Conservation (phyloP, 2,113 vertebrate species). For the Mus musculus region GRCm39 chr5:69724501-69725000, state of each 20-base stretch:
- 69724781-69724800: neutral
- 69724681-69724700: neutral
- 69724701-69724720: neutral
- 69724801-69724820: neutral
- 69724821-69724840: neutral
- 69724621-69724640: neutral
- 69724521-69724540: conserved; percentile 96
- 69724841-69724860: neutral
- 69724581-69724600: conserved; percentile 97
- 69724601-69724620: conserved; percentile 89
- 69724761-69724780: neutral
- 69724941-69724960: neutral
- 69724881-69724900: neutral
- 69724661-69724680: neutral
- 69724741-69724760: neutral
- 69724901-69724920: neutral
- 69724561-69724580: conserved; percentile 98
- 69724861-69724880: neutral
- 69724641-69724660: neutral
- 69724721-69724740: neutral
- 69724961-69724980: neutral
- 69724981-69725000: neutral
- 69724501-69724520: conserved; percentile 96
- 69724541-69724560: conserved; percentile 97
- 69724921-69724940: conserved; percentile 31